Conservation (phyloP, 2,113 vertebrate genomes). For the Mormyrus lacerda region DNA sequence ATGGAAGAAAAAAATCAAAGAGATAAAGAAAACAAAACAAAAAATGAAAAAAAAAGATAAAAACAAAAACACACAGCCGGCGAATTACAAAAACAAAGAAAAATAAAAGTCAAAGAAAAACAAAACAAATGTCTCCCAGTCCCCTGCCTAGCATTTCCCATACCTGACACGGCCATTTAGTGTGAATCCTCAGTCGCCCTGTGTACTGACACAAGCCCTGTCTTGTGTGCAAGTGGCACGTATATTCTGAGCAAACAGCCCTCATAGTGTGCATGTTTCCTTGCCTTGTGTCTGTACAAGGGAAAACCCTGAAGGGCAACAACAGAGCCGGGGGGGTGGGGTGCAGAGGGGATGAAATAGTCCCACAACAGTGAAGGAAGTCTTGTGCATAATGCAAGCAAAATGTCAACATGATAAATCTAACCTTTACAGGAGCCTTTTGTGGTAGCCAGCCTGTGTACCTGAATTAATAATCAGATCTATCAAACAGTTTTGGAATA, state of each 20-base stretch:
- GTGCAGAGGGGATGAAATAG: not conserved
- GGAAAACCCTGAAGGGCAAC: constrained; percentile 1
- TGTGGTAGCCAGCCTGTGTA: constrained; percentile 55
- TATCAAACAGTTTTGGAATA: constrained; percentile 59
- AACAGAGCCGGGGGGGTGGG: not conserved
- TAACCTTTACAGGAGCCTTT: constrained; percentile 56
- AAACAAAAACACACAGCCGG: too few relatives aligned
- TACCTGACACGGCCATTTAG: too few relatives aligned
- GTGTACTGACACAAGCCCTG: not conserved
- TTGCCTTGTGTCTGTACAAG: not conserved
- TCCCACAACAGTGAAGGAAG: constrained; percentile 22
- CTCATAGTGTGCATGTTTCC: not conserved
- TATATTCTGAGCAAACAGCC: not conserved
- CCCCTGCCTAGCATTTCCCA: too few relatives aligned
- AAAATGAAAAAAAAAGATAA: too few relatives aligned
- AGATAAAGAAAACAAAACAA: too few relatives aligned
- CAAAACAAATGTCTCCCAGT: too few relatives aligned
- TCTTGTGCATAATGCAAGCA: constrained; percentile 48
- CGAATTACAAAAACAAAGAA: too few relatives aligned
- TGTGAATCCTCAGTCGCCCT: not conserved
- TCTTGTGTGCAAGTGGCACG: not conserved
- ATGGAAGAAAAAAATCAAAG: too few relatives aligned
- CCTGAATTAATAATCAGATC: constrained; percentile 66
- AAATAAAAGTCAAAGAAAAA: too few relatives aligned
- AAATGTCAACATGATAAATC: constrained; percentile 68